Conservation (phyloP, 2,797 vertebrate species). For the Manis pentadactyla region DNA sequence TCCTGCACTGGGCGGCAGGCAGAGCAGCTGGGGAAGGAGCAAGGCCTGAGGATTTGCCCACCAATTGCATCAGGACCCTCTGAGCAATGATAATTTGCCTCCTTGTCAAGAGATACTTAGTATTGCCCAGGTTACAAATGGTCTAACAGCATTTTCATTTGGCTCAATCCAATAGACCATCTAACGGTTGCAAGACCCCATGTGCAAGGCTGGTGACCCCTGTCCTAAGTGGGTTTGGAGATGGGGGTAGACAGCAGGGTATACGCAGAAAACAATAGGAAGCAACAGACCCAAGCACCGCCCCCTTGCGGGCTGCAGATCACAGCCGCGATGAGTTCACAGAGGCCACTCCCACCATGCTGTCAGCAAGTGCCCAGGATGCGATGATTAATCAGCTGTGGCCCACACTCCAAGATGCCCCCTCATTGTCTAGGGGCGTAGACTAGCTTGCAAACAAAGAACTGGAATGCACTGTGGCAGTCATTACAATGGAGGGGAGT, state of each 20-base stretch:
- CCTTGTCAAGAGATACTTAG: not conserved
- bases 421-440: not conserved
- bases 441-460: not conserved
- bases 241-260: not conserved
- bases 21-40: not conserved
- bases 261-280: not conserved
- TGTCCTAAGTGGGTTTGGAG: not conserved
- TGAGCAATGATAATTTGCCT: not conserved
- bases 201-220: not conserved
- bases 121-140: not conserved
- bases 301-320: too few relatives aligned
- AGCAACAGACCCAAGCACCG: not conserved
- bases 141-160: not conserved
- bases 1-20: not conserved
- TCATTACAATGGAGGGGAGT: not conserved
- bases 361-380: fast-evolving
- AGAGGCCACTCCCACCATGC: not conserved
- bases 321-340: fast-evolving
- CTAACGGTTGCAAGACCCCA: not conserved
- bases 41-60: not conserved
- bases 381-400: not conserved
- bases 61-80: not conserved
- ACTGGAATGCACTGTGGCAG: not conserved
- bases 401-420: not conserved
- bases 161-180: not conserved